phyloP scores from a whole-genome alignment of 1,140 invertebrate species.

The Zaprionus camerounensis region DNA sequence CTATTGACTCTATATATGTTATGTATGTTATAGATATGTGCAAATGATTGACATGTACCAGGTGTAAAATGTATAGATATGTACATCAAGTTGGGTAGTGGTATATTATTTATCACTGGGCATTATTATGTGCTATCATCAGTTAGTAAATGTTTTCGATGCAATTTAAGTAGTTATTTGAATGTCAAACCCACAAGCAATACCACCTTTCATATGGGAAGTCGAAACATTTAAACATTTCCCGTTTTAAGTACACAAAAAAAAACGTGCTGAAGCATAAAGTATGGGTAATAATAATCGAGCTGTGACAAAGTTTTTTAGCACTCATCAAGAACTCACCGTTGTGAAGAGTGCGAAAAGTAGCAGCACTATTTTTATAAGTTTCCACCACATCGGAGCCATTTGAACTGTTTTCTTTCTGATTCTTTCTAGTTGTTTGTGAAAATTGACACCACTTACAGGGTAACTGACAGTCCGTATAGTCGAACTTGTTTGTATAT shows the following conservation, averaged over 20 bases:
- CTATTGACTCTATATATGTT: not conserved
- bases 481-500: not conserved
- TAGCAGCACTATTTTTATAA: conserved; percentile 63
- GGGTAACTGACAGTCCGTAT: conserved; percentile 21
- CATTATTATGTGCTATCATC: not conserved
- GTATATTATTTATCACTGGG: not conserved
- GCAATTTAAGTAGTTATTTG: not conserved
- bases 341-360: conserved; percentile 61
- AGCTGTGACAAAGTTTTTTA: not conserved
- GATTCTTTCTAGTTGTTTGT: not conserved
- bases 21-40: not conserved
- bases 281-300: not conserved
- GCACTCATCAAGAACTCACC: conserved; percentile 45
- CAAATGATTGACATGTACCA: not conserved
- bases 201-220: not conserved
- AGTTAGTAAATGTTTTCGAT: not conserved
- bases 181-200: not conserved
- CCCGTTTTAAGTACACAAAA: not conserved
- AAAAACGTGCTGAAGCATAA: conserved; percentile 3
- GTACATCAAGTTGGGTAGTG: not conserved
- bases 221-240: not conserved
- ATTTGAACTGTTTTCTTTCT: conserved; percentile 22
- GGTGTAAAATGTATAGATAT: not conserved
- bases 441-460: conserved; percentile 4
- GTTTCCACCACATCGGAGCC: conserved; percentile 65